Percentiles rank a stretch among this genome's conserved stretches.
Evolutionary conservation across 2,113 vertebrate genomes (phyloP).

Genomic region (Stercorarius parasiticus): DNA sequence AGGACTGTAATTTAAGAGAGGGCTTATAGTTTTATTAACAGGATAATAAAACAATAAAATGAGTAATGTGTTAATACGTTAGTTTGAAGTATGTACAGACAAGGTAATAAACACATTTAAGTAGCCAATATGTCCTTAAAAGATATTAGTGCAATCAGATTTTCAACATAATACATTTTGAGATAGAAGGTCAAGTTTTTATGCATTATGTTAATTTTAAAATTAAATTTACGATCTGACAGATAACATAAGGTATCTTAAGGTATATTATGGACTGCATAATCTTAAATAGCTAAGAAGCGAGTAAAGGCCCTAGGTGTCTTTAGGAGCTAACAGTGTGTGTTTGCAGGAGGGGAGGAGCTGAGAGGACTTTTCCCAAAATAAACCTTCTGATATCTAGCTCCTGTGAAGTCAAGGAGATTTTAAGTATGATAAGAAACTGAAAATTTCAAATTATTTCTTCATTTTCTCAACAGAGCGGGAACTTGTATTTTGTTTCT

Average conservation of each 20-base stretch:
- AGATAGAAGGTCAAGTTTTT: neutral
- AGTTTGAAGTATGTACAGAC: neutral
- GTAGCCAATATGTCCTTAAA: neutral
- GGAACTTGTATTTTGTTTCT: neutral
- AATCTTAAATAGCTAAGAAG: neutral
- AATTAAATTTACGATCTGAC: neutral
- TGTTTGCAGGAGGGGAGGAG: neutral
- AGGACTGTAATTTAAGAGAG: neutral
- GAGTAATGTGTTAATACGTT: neutral
- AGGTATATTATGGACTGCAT: neutral
- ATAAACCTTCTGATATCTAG: neutral
- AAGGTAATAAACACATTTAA: slow-evolving; percentile 14
- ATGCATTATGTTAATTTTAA: neutral
- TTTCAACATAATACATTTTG: neutral
- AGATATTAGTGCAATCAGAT: neutral
- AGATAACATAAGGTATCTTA: neutral
- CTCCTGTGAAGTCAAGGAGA: neutral
- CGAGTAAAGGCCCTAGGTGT: neutral
- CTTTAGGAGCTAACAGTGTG: neutral
- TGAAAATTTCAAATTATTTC: neutral
- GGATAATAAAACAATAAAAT: neutral
- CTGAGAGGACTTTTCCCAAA: neutral
- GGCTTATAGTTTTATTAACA: neutral
- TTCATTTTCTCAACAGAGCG: neutral
- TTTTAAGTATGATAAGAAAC: neutral